Evolutionary conservation across 1,140 invertebrate genomes (phyloP).

Genomic region (Tetragonula clypearis): DNA sequence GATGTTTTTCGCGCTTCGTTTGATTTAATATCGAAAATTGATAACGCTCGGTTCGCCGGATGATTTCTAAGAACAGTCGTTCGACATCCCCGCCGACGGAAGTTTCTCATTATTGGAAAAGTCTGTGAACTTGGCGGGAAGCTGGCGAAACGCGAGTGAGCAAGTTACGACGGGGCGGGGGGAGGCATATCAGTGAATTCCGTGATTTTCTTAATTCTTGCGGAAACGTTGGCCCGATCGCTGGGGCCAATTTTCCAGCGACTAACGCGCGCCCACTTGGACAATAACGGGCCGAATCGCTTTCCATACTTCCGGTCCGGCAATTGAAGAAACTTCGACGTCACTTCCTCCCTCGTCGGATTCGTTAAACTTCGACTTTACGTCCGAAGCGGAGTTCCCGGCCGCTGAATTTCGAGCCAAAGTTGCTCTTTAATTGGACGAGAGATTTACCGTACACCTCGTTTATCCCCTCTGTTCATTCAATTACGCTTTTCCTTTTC

Average conservation of each 20-base stretch:
- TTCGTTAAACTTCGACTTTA: conserved; percentile 8
- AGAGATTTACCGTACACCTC: neutral
- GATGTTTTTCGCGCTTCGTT: neutral
- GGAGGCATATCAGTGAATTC: conserved; percentile 11
- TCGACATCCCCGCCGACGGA: neutral
- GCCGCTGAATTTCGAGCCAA: no score
- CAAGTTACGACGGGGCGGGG: neutral
- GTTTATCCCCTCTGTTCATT: no score
- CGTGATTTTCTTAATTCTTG: conserved; percentile 24
- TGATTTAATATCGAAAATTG: neutral
- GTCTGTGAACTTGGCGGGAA: neutral
- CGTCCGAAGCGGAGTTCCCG: neutral
- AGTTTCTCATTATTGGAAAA: conserved; percentile 28
- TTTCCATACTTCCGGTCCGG: neutral
- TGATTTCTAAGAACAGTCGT: neutral
- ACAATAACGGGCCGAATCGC: neutral
- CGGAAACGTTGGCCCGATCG: conserved; percentile 9
- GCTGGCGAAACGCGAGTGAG: neutral
- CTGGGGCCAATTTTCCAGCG: neutral
- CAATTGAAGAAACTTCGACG: conserved; percentile 12
- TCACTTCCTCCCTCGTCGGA: neutral
- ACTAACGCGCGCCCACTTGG: neutral
- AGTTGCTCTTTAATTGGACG: conserved; percentile 13
- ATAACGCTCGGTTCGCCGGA: neutral
- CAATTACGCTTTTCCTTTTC: neutral